Evolutionary conservation across 2,113 vertebrate genomes (phyloP).

Genomic region (Kryptolebias marmoratus): DNA sequence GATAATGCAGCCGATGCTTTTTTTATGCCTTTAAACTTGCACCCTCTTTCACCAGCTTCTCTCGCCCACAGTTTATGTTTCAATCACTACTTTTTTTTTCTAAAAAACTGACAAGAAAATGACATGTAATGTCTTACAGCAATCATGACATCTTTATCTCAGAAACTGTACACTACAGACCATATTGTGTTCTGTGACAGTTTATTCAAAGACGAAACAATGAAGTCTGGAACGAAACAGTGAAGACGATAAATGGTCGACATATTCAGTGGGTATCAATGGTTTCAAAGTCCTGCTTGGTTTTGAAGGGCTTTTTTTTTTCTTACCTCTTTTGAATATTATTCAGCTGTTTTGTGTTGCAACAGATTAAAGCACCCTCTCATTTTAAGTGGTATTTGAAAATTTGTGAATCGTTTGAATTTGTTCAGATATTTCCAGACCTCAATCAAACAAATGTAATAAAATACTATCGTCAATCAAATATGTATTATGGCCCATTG

Average conservation of each 20-base stretch:
- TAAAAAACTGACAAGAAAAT: slow-evolving; percentile 1
- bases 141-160: slow-evolving; percentile 34
- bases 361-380: slow-evolving; percentile 40
- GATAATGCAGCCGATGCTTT: slow-evolving; percentile 48
- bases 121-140: slow-evolving; percentile 26
- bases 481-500: too few species aligned
- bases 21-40: not conserved
- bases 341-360: slow-evolving; percentile 37
- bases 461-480: too few species aligned
- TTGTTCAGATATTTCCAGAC: too few species aligned
- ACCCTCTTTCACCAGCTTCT: too few species aligned
- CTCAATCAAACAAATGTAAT: too few species aligned
- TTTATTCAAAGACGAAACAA: slow-evolving; percentile 51
- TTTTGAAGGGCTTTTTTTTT: not conserved
- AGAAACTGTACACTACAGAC: slow-evolving; percentile 20
- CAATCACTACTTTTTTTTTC: not conserved
- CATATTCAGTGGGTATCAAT: slow-evolving; percentile 13
- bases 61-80: not conserved
- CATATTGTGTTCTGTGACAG: slow-evolving; percentile 39
- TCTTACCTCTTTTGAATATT: slow-evolving; percentile 31
- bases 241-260: not conserved
- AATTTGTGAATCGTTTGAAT: too few species aligned
- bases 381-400: not conserved
- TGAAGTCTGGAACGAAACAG: slow-evolving; percentile 4
- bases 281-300: slow-evolving; percentile 12